Conservation (phyloP, 2,888 invertebrate genomes). For the Hyposoter didymator region DNA sequence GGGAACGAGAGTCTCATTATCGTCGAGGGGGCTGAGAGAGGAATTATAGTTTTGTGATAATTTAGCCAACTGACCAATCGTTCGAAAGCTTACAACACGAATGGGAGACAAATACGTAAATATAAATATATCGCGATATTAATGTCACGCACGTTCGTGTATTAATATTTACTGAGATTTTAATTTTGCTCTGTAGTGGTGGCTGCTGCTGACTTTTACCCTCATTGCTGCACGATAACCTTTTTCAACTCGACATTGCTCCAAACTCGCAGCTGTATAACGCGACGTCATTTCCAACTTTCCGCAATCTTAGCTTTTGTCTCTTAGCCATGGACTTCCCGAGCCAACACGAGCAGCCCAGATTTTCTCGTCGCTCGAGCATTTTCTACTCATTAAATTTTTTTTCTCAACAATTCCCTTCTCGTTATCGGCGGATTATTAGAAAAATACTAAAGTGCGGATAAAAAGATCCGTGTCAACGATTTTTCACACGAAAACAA, state of each 20-base stretch:
- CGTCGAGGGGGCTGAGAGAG: slow-evolving; percentile 45
- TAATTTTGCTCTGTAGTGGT: slow-evolving; percentile 16
- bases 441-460: no score
- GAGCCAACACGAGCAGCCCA: no score
- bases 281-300: not conserved
- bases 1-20: slow-evolving; percentile 70
- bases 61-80: slow-evolving; percentile 58
- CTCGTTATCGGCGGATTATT: not conserved
- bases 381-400: not conserved
- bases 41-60: slow-evolving; percentile 54
- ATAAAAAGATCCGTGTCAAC: no score
- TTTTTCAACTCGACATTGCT: slow-evolving; percentile 70
- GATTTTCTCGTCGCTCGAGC: not conserved
- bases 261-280: slow-evolving; percentile 11
- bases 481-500: no score
- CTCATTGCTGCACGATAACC: slow-evolving; percentile 76
- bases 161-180: slow-evolving; percentile 32
- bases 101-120: slow-evolving; percentile 6
- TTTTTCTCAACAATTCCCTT: not conserved
- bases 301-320: slow-evolving; percentile 28
- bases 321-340: not conserved
- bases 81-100: slow-evolving; percentile 72
- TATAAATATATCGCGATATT: slow-evolving; percentile 52
- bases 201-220: slow-evolving; percentile 77
- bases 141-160: not conserved